Evolutionary conservation across 2,797 vertebrate species (phyloP).

Genomic region (Acanthurus tractus): DNA sequence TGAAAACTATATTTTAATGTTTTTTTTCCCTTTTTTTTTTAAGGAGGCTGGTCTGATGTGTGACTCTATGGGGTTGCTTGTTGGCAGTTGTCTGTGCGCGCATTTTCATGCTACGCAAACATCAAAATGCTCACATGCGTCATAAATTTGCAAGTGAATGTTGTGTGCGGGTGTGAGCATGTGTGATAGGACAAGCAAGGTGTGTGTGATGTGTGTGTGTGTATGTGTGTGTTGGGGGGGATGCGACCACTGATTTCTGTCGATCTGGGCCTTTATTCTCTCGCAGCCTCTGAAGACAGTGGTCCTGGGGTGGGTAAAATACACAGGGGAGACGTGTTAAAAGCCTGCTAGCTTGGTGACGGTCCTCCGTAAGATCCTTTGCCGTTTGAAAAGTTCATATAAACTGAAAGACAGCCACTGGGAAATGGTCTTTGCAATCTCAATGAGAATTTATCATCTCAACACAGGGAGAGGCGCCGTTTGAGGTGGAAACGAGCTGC

Average conservation of each 20-base stretch:
- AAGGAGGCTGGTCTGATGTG: slow-evolving; percentile 71
- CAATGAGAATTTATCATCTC: slow-evolving; percentile 82
- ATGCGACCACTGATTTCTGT: slow-evolving; percentile 73
- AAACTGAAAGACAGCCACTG: slow-evolving; percentile 81
- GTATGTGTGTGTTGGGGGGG: not conserved
- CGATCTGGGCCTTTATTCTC: slow-evolving; percentile 82
- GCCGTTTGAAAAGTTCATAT: slow-evolving; percentile 86
- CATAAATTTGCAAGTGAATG: slow-evolving; percentile 48
- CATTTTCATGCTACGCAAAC: slow-evolving; percentile 35
- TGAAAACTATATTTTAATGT: slow-evolving; percentile 72
- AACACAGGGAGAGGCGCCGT: slow-evolving; percentile 68
- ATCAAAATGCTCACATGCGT: slow-evolving; percentile 61
- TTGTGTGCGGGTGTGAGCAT: slow-evolving; percentile 42
- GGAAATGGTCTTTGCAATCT: slow-evolving; percentile 82
- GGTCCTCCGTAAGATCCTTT: slow-evolving; percentile 77
- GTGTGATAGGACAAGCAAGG: slow-evolving; percentile 60
- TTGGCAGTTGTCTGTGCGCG: slow-evolving; percentile 50
- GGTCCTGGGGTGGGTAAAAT: slow-evolving; percentile 81
- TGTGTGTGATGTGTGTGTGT: not conserved
- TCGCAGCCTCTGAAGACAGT: slow-evolving; percentile 81
- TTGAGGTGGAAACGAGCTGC: slow-evolving; percentile 70
- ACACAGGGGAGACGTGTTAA: slow-evolving; percentile 80
- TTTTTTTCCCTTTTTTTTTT: slow-evolving; percentile 28
- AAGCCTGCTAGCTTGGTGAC: slow-evolving; percentile 77
- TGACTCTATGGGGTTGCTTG: slow-evolving; percentile 61